Base-by-base conservation (phyloP, 2,113 vertebrate species). In the Polypterus senegalus region DNA sequence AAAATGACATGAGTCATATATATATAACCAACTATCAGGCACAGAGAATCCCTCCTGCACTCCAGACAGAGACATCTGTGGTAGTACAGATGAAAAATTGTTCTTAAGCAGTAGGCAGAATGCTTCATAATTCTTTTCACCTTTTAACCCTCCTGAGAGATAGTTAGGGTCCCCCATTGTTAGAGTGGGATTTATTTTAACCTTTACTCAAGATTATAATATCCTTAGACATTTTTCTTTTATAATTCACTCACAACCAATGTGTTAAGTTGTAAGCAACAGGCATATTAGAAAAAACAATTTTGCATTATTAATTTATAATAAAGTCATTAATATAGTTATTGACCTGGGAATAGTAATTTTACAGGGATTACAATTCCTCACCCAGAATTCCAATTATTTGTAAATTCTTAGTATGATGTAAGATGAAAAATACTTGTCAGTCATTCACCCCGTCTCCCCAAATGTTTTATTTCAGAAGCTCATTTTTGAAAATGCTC, bases 121-220 rank as follows among this genome's bases (percentile, higher is more conserved):
- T 53, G 67, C 5, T 62, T 70, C 69, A 66, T 70, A 72, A 71
- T 71, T 71, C 65, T 65, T 61, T 67, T 67, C 68, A 63, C 63
- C 71, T 64, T 27, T 69, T 70, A 65, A 58, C 56, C 54, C 58
- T 51, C 57, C 46, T 53, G 69, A 65, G 66, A 43, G 65, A 49
- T 60, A 58, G 63, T 58, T 60, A 6, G 59, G 59, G 60, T 71
- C 67, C 53, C 54, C 66, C 63, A 8, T 58, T 69, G 65, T 68
- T 69, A 73, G 69, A 75, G 66, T 66, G 47, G 61, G 71, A 72
- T 70, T 66, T 68, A 66, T 70, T 75, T 70, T 73, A 77, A 73
- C 75, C 73, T 74, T 77, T 73, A 70, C 27, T 49, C 51, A 71
- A 72, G 54, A 60, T 58, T 61, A 68, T 55, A n/a, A 59, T 48